phyloP scores from a whole-genome alignment of 2,888 invertebrate species.

The Lepetodrilus schrolli region DNA sequence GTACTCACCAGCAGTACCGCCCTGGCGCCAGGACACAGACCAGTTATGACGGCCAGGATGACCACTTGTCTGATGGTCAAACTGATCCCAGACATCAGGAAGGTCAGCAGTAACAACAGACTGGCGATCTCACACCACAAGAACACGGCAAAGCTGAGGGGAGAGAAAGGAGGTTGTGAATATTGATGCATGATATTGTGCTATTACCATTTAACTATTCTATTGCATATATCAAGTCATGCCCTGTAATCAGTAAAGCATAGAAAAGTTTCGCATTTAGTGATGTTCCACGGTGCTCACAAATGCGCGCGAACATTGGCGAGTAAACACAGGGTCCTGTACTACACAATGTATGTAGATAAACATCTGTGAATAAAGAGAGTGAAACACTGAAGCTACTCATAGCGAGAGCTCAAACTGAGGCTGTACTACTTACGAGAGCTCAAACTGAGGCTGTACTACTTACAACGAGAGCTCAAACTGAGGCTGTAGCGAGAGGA shows the following conservation, averaged over 20 bases:
- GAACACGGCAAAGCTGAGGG: constrained; percentile 49
- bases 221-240: too few species aligned
- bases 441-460: too few species aligned
- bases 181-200: background rate
- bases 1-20: background rate
- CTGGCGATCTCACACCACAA: constrained; percentile 62
- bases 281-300: too few species aligned
- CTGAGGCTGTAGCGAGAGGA: constrained; percentile 57
- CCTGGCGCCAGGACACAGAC: constrained; percentile 52
- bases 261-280: too few species aligned
- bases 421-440: too few species aligned
- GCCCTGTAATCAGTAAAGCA: too few species aligned
- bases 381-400: too few species aligned
- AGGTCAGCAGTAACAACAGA: constrained; percentile 49
- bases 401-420: constrained; percentile 51
- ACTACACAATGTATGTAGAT: too few species aligned
- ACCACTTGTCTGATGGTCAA: constrained; percentile 44
- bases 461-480: constrained; percentile 54
- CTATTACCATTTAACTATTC: background rate
- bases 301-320: too few species aligned
- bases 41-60: constrained; percentile 44
- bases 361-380: too few species aligned
- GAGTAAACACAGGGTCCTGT: too few species aligned
- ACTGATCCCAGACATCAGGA: constrained; percentile 45
- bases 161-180: background rate